Conservation (phyloP, 2,888 invertebrate genomes). For the Halocaridina rubra region DNA sequence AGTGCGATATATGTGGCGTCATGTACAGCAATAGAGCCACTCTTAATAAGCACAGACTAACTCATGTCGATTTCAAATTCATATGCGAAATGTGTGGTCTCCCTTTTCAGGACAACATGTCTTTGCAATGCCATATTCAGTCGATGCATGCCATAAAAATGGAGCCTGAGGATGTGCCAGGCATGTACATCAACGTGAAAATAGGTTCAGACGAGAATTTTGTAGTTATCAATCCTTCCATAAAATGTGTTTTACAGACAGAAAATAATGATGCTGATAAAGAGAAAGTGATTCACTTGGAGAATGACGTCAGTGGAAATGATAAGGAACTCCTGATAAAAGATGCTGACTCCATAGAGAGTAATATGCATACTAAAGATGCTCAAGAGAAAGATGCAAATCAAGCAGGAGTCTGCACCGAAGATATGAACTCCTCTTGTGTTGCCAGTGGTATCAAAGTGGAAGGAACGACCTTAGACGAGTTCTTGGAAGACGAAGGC, state of each 20-base stretch:
- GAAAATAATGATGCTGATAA: background rate
- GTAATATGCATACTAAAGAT: background rate
- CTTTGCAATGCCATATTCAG: background rate
- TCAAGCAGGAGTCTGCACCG: background rate
- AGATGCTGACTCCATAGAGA: background rate
- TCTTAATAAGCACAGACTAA: background rate
- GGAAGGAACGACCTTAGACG: background rate
- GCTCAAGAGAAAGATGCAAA: background rate
- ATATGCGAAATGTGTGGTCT: slow-evolving; percentile 32
- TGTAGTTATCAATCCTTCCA: slow-evolving; percentile 16
- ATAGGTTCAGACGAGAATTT: slow-evolving; percentile 32
- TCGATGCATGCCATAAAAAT: background rate
- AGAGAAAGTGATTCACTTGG: background rate
- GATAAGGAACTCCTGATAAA: background rate
- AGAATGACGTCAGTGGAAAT: background rate
- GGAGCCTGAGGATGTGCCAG: background rate
- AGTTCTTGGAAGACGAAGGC: background rate
- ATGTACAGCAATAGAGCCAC: slow-evolving; percentile 12
- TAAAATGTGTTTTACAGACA: background rate
- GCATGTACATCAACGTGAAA: slow-evolving; percentile 33
- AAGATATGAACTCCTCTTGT: background rate
- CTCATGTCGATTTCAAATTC: background rate
- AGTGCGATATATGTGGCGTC: slow-evolving; percentile 26
- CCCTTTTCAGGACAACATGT: background rate
- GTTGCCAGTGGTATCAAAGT: background rate